These are phyloP conservation scores for Galendromus occidentalis DNA, from an alignment of 1,140 invertebrate genomes.

Conservation along the genomic window DNA sequence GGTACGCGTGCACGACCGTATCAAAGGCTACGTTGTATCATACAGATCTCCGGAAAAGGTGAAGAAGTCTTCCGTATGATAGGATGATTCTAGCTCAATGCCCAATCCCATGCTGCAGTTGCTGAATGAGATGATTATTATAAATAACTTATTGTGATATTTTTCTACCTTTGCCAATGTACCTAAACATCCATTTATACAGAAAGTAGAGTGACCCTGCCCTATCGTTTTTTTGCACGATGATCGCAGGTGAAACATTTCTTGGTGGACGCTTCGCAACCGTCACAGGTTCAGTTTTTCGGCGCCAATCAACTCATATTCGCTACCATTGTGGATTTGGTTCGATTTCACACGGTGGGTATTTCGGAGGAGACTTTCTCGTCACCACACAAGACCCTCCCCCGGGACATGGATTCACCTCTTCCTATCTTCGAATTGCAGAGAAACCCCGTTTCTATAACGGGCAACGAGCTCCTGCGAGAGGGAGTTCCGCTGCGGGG, in stretches of 20 bases:
- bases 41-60: conserved; percentile 6
- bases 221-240: neutral
- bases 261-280: neutral
- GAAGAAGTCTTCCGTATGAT: too few relatives aligned
- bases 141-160: too few relatives aligned
- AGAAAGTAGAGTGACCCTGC: neutral
- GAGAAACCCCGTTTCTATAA: neutral
- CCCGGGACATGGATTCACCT: neutral
- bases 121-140: too few relatives aligned
- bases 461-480: neutral
- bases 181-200: neutral
- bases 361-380: neutral
- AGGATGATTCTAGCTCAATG: too few relatives aligned
- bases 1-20: conserved; percentile 5
- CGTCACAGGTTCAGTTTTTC: neutral
- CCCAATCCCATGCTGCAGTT: too few relatives aligned
- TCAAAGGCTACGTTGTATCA: conserved; percentile 5
- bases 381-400: neutral
- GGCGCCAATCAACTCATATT: neutral
- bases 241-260: conserved; percentile 6
- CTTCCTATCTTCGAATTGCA: neutral
- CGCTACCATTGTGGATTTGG: neutral
- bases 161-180: neutral
- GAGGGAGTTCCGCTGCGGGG: neutral
- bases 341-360: neutral